Conservation (phyloP, 2,113 vertebrate species). For the Sphyrna mokarran region DNA sequence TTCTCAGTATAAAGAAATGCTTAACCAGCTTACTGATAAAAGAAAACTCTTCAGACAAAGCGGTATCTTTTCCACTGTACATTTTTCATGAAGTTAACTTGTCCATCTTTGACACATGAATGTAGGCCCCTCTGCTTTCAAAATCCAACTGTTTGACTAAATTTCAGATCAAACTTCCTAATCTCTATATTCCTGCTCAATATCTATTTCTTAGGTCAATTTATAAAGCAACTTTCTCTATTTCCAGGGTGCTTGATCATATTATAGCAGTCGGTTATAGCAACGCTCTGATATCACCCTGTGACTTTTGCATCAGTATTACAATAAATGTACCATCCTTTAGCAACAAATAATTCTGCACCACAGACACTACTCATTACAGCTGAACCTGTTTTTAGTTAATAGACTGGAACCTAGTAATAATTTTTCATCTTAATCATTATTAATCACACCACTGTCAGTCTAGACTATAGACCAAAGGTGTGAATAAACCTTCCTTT, state of each 20-base stretch:
- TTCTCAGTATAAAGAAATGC: background rate
- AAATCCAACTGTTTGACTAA: background rate
- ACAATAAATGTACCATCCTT: background rate
- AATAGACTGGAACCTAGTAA: background rate
- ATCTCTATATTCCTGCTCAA: background rate
- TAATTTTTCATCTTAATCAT: background rate
- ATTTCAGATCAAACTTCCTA: background rate
- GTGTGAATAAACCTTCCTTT: background rate
- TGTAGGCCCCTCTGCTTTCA: background rate
- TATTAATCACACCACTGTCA: background rate
- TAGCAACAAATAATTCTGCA: background rate
- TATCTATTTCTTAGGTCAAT: background rate
- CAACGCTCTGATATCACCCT: background rate
- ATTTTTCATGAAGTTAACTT: background rate
- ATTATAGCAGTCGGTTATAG: background rate
- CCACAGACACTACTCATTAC: background rate
- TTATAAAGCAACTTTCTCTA: background rate
- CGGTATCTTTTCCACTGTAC: background rate
- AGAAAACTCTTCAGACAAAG: background rate
- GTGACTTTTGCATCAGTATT: background rate
- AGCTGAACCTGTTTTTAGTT: background rate
- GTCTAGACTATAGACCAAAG: background rate
- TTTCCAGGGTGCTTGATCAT: background rate
- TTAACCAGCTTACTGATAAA: background rate
- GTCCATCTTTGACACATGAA: background rate